Evolutionary conservation across 1,140 invertebrate genomes (phyloP).

Genomic region (Pseudobourletiella spinata): DNA sequence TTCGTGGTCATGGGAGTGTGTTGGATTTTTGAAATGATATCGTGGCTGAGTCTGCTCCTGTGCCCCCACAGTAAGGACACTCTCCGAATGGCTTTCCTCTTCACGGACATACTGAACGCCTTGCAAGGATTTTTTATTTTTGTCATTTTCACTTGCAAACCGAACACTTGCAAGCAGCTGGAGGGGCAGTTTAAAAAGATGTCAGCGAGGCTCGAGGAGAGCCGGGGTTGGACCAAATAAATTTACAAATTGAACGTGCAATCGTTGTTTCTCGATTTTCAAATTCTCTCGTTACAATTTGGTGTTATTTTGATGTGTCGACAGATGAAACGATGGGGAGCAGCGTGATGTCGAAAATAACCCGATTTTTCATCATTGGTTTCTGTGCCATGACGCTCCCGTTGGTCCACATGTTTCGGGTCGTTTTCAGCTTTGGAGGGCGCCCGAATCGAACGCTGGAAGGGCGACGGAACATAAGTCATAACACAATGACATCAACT

Average conservation of each 20-base stretch:
- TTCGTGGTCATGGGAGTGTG: conserved; percentile 35
- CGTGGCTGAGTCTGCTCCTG: conserved; percentile 15
- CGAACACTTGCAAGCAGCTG: conserved; percentile 34
- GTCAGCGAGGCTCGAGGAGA: conserved; percentile 14
- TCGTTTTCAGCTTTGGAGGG: conserved; percentile 26
- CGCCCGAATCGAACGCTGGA: conserved; percentile 19
- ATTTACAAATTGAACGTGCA: not conserved
- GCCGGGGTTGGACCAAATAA: conserved; percentile 12
- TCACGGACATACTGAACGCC: conserved; percentile 32
- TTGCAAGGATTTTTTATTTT: conserved; percentile 35
- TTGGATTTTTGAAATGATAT: conserved; percentile 35
- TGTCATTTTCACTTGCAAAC: conserved; percentile 35
- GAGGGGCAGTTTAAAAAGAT: conserved; percentile 34
- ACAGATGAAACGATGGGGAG: not conserved
- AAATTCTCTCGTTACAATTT: not conserved
- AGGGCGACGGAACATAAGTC: conserved; percentile 13
- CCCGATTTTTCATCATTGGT: conserved; percentile 2
- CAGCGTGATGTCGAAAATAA: not conserved
- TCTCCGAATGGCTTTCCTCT: not conserved
- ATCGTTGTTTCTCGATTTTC: too few relatives aligned
- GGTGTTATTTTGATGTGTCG: not conserved
- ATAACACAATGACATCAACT: conserved; percentile 22
- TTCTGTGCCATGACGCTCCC: conserved; percentile 22
- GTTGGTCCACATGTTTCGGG: conserved; percentile 19
- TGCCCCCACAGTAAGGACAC: not conserved